phyloP scores from a whole-genome alignment of 2,888 invertebrate species.

The Homarus gammarus region DNA sequence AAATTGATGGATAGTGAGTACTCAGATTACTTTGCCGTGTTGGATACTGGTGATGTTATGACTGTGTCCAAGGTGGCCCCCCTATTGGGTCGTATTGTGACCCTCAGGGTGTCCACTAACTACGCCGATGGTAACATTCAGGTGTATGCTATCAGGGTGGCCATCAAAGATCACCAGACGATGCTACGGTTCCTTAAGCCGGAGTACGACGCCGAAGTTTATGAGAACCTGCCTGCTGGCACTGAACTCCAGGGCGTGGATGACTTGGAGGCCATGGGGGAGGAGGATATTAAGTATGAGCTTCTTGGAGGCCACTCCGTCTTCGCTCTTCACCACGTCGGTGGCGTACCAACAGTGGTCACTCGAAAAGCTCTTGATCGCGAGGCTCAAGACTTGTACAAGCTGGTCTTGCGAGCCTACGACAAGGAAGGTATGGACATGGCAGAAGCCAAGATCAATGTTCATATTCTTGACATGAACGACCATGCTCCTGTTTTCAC shows the following conservation, averaged over 20 bases:
- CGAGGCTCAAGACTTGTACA: constrained; percentile 86
- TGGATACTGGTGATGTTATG: constrained; percentile 93
- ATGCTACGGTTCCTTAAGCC: constrained; percentile 88
- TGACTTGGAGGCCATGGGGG: constrained; percentile 84
- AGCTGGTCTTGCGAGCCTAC: constrained; percentile 88
- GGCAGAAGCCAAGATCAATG: constrained; percentile 87
- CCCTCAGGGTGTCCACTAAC: constrained; percentile 82
- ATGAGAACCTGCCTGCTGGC: constrained; percentile 88
- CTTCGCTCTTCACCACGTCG: constrained; percentile 86
- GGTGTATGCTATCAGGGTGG: constrained; percentile 88
- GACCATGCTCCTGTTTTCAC: constrained; percentile 94
- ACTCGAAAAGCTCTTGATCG: constrained; percentile 85
- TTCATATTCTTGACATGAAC: constrained; percentile 91
- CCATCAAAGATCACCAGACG: constrained; percentile 89
- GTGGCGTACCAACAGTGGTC: constrained; percentile 80
- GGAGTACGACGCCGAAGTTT: constrained; percentile 83
- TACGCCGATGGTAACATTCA: constrained; percentile 88
- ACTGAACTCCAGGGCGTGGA: constrained; percentile 87
- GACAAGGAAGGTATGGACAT: constrained; percentile 90
- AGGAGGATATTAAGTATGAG: constrained; percentile 85
- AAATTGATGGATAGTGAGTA: constrained; percentile 87
- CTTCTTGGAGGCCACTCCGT: constrained; percentile 89
- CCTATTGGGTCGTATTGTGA: constrained; percentile 88
- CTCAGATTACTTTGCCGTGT: constrained; percentile 91
- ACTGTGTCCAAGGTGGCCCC: constrained; percentile 92